These are phyloP conservation scores for Cantharis lateralis DNA, from an alignment of 2,888 invertebrate genomes.

Conservation along the genomic window DNA sequence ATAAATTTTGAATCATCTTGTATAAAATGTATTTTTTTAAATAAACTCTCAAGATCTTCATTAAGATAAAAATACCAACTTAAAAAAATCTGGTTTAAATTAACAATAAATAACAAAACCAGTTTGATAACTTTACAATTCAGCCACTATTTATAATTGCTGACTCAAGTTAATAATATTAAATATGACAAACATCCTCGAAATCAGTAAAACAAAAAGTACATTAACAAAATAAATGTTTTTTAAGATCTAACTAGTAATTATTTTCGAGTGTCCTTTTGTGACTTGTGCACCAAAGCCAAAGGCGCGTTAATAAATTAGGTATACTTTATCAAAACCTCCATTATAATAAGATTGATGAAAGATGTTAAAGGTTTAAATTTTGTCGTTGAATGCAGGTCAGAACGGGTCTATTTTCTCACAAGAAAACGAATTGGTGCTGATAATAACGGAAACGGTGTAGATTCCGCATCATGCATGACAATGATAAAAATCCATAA, in stretches of 20 bases:
- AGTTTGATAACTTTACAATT: neutral
- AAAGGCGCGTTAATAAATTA: neutral
- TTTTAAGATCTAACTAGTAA: neutral
- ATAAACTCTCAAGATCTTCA: neutral
- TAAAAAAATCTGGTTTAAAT: neutral
- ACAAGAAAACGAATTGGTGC: conserved; percentile 2
- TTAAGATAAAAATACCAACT: neutral
- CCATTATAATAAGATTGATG: neutral
- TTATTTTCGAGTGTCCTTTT: neutral
- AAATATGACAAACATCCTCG: neutral
- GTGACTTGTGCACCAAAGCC: neutral
- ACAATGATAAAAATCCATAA: conserved; percentile 29
- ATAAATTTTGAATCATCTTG: neutral
- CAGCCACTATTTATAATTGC: neutral
- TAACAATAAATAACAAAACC: neutral
- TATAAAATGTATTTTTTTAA: neutral
- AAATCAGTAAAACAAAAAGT: neutral
- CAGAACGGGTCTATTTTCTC: conserved; percentile 10
- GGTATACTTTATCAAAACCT: neutral
- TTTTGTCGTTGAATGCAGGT: neutral
- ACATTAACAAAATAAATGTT: neutral
- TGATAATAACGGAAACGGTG: conserved; percentile 22
- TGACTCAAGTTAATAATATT: neutral
- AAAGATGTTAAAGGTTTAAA: neutral
- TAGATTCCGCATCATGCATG: conserved; percentile 9